Evolutionary conservation across 2,888 invertebrate genomes (phyloP), one percentile per base, ranked within the genome.

Genomic region (Dryocosmus kuriphilus): DNA sequence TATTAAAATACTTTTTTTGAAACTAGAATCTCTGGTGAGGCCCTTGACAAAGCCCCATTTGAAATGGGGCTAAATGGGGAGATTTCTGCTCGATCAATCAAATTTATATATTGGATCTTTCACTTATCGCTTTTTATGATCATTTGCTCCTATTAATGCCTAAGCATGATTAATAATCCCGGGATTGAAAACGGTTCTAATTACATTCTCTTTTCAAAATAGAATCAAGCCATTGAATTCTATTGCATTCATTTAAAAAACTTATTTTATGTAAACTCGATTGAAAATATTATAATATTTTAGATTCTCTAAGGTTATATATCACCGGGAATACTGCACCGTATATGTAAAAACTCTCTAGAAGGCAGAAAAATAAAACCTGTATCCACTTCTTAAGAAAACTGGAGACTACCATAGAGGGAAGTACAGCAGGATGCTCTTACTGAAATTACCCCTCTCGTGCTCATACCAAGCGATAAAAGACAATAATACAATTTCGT

Each of bases 371-470:
- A 63, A 65, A 46, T 51, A 38, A 35, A 75, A 61, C 61, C 24
- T 35, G n/a, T 38, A 38, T 76, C 65, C 55, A 35, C 11, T 65
- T 67, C 57, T n/a, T 46, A 55, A 30, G 38, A 35, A 60, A 60
- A 60, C n/a, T 38, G 32, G 27, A 73, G 32, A 24, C n/a, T 57
- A 14, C 22, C 6, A 5, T 41, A 32, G 32, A n/a, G 32, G 6
- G 22, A 65, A 65, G 35, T 38, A 60, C 9, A n/a, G 57, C 32
- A 38, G 62, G 63, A 77, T 63, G 76, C 78, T 80, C 78, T 79
- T 80, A 81, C 78, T 65, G 78, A 80, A 80, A 81, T 81, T 80
- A 80, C 71, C 75, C 71, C 63, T 55, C 41, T 75, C 61, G 67
- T 32, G 9, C 35, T 32, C 19, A 35, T 74, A 32, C 76, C 67